Evolutionary conservation across 2,113 vertebrate genomes (phyloP), one percentile per base, ranked within the genome.

Genomic region (Phalacrocorax aristotelis): DNA sequence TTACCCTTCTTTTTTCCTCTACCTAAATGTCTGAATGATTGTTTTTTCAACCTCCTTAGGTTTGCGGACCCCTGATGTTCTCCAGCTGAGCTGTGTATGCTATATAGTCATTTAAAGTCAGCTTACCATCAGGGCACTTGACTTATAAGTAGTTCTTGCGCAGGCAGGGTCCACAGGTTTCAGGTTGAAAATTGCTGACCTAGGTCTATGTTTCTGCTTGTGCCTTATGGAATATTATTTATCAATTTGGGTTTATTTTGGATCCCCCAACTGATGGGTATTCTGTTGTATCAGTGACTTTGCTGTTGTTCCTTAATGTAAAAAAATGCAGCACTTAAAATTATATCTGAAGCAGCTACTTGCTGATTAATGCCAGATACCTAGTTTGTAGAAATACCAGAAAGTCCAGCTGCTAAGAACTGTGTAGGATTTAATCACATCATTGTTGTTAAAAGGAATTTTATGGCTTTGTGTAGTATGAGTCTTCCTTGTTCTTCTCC

Each of bases 1-100:
- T 32, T 29, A 22, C n/a, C 44, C 38, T 1, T 27, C 1, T 8
- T 19, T 23, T 75, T 44, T 58, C 3, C 62, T 27, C 64, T 72
- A 5, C 65, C 14, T 82, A 25, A 60, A 64, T 2, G 52, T 42
- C 69, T n/a, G 21, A 76, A 7, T 34, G 52, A 34, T 89, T 84
- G 94, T n/a, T 91, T 93, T 95, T 48, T 36, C 42, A 68, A 2
- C 2, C 7, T 54, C 62, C 64, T 54, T 58, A 48, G 72, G 64
- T 92, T 92, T 91, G 87, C 52, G 74, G 77, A 89, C 18, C 77
- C 91, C 81, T 84, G 81, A n/a, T 90, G 93, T 86, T 95, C 79
- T 70, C 78, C 71, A 88, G 78, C 84, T 83, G 95, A 88, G 87
- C 87, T 65, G 26, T 61, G 9, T 69, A 1, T 76, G 65, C 36